These are phyloP conservation scores for Hylaeus anthracinus DNA, from an alignment of 1,140 invertebrate species.

Conservation along the genomic window DNA sequence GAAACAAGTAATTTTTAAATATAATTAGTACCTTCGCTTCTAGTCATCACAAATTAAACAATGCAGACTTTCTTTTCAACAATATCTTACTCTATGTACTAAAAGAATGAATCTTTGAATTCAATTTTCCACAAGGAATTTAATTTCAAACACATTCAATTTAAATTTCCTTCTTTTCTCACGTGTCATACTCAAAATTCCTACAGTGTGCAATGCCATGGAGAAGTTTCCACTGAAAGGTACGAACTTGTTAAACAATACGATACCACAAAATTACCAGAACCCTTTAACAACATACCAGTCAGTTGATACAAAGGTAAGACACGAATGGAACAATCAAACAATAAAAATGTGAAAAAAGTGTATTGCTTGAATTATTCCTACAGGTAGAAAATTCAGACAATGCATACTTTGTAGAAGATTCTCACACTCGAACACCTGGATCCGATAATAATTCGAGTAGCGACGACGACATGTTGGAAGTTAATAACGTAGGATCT, in stretches of 20 bases:
- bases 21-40: too few relatives aligned
- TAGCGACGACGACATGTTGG: conserved; percentile 79
- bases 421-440: conserved; percentile 68
- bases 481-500: conserved; percentile 74
- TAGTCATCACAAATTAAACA: too few relatives aligned
- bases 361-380: neutral
- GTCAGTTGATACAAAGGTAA: conserved; percentile 78
- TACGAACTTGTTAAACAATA: conserved; percentile 73
- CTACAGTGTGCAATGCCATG: conserved; percentile 70
- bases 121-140: neutral
- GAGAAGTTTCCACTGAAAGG: conserved; percentile 81
- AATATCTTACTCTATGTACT: neutral
- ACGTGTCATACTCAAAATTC: neutral
- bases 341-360: neutral
- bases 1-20: neutral
- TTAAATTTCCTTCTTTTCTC: neutral
- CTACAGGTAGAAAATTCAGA: conserved; percentile 44
- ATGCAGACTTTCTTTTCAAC: neutral
- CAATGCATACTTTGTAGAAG: conserved; percentile 63
- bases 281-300: conserved; percentile 76
- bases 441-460: conserved; percentile 69
- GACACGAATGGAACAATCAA: conserved; percentile 40
- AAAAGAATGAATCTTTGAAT: neutral
- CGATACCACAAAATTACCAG: conserved; percentile 71
- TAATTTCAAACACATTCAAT: neutral